These are phyloP conservation scores for Lepidochrysops patricia DNA, from an alignment of 2,888 invertebrate species.

Conservation along the genomic window DNA sequence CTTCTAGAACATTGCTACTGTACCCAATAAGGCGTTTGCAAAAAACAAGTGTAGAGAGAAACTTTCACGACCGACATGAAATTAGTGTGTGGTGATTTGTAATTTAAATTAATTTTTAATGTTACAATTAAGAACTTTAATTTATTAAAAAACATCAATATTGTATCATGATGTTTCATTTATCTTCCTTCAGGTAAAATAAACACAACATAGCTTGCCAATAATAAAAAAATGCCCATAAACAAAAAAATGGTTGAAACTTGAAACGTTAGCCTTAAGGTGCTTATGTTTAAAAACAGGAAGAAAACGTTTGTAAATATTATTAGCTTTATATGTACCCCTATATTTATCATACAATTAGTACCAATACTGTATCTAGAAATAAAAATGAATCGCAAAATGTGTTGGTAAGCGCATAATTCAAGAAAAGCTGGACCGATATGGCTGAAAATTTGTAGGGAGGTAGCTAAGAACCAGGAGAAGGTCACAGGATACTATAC, in stretches of 20 bases:
- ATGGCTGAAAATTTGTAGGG: too few relatives aligned
- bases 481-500: too few relatives aligned
- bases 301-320: too few relatives aligned
- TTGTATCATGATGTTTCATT: not conserved
- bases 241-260: constrained; percentile 10
- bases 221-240: not conserved
- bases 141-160: not conserved
- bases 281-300: too few relatives aligned
- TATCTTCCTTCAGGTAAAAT: not conserved
- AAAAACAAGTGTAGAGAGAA: not conserved
- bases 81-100: not conserved
- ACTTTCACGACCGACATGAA: not conserved
- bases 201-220: not conserved
- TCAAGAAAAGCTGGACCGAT: too few relatives aligned
- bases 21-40: constrained; percentile 21
- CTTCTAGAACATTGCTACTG: constrained; percentile 27
- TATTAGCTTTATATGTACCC: too few relatives aligned
- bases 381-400: too few relatives aligned
- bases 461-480: too few relatives aligned
- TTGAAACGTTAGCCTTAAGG: constrained; percentile 16
- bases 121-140: not conserved
- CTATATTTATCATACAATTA: too few relatives aligned
- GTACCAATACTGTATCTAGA: too few relatives aligned
- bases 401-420: too few relatives aligned
- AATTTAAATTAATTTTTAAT: not conserved